A percentile compares a stretch with the other conserved stretches of the same genome.
Conservation (phyloP, 2,113 vertebrate genomes). For the Naja naja region DNA sequence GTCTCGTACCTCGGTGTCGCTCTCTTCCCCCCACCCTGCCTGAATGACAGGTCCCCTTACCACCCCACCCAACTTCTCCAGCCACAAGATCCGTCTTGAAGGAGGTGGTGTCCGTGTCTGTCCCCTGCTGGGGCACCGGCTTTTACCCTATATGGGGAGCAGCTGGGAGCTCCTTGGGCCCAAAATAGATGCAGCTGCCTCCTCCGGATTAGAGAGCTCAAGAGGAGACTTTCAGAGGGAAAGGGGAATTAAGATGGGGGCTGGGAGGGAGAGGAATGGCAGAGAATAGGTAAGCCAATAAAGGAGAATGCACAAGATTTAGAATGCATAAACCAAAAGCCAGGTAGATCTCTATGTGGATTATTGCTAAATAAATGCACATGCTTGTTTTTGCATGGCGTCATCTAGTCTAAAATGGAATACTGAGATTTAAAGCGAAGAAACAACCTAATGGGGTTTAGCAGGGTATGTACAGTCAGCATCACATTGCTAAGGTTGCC, state of each 20-base stretch:
- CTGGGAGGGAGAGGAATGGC: not conserved
- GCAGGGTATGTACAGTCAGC: not conserved
- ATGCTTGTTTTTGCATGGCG: not conserved
- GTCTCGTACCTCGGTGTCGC: not conserved
- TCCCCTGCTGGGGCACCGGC: conserved; percentile 21
- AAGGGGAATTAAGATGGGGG: conserved; percentile 28
- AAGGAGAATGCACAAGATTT: not conserved
- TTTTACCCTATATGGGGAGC: conserved; percentile 38
- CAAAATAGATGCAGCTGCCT: conserved; percentile 41
- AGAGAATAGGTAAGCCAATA: not conserved
- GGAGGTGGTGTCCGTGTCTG: conserved; percentile 22
- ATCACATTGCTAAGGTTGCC: not conserved
- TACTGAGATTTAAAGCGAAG: not conserved
- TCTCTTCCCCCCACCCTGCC: not conserved
- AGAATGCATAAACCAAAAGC: not conserved
- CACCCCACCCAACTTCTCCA: not conserved
- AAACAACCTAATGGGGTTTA: not conserved
- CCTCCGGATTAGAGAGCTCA: conserved; percentile 34
- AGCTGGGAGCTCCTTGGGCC: conserved; percentile 17
- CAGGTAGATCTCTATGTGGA: not conserved
- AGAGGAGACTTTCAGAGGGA: conserved; percentile 29
- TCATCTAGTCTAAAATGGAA: not conserved
- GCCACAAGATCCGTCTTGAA: conserved; percentile 20
- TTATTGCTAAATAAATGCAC: not conserved
- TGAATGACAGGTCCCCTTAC: conserved; percentile 14